Evolutionary conservation across 2,888 invertebrate genomes (phyloP), one percentile per base, ranked within the genome.

Genomic region (Ellobium chinense): DNA sequence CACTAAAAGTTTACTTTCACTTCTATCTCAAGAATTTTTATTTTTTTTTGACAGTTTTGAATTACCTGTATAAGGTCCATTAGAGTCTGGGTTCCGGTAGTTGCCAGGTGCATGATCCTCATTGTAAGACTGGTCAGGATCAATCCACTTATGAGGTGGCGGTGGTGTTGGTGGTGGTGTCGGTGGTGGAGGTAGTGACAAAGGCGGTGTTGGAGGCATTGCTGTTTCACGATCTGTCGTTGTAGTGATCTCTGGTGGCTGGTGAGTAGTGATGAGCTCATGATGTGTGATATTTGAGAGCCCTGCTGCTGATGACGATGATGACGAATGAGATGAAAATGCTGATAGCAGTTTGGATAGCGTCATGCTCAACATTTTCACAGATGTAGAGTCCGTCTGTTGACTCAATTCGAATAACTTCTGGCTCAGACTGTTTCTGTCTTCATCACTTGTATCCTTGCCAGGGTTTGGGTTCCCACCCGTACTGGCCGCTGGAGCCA

Each of bases 301-400:
- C n/a, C n/a, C n/a, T 12, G 36, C 24, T 65, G 65, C 18, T 27
- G 73, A 21, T 73, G 73, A 72, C n/a, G 34, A 39, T 69, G 69
- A 36, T n/a, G 69, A 37, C 14, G 39, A n/a, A 9, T 14, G 14
- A 12, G 46, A 69, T 39, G 37, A 24, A 9, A 56, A 29, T 14
- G 56, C 2, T 56, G 60, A 46, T n/a, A 62, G 24, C 0, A 62
- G 27, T n/a, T 31, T 62, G 63, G 29, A 62, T 31, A 78, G n/a
- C 1, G 34, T 39, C 12, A 27, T 2, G 7, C 34, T 46, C 7
- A 65, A 18, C 29, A 24, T 14, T 31, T 75, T 63, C 24, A 75
- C 2, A 1, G 39, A 54, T n/a, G 54, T 2, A 31, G 46, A 75
- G 1, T 65, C n/a, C 5, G 65, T 75, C 21, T 75, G 39, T 7